Evolutionary conservation across 2,113 vertebrate genomes (phyloP), one percentile per base, ranked within the genome.

Genomic region (Lampris incognitus): DNA sequence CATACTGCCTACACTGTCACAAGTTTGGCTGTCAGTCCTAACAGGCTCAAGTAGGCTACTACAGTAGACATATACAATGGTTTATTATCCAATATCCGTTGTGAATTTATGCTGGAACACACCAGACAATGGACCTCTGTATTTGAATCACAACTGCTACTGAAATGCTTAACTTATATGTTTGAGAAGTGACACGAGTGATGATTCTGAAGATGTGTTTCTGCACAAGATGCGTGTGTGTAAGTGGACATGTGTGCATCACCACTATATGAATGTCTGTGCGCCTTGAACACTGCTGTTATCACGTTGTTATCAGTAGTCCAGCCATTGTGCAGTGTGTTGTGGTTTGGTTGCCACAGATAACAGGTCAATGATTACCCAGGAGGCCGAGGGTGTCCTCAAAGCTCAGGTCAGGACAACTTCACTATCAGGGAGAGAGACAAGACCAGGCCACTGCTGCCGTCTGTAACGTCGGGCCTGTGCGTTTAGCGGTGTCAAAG

Each of bases 361-460:
- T 79, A 83, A 89, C 87, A 73, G 72, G 91, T 92, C 72, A 94
- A 93, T 94, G 91, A 94, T 94, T 94, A 93, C 85, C 83, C 56
- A 84, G 72, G 72, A 64, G 83, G 74, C 79, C 50, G 9, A 73
- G 75, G 78, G 78, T 90, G 89, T 93, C 91, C 92, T 93, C 74
- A 86, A 24, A 49, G 59, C 67, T 79, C 72, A 66, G 89, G 91
- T 93, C 92, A 93, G 66, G 59, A 13, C 24, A 40, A 59, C 67
- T 78, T 73, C 78, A 38, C 77, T 44, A 13, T 39, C 68, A 77
- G 71, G 70, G 52, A 55, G 60, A 54, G 52, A 54, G 52, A 54
- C 58, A 76, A 44, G 52, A 72, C 70, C 58, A 61, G 9, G 62
- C 81, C 6, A 73, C 78, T 85, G 76, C 86, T 81, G 85, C 74